Evolutionary conservation across 2,113 vertebrate genomes (phyloP), one percentile per base, ranked within the genome.

Genomic region (Syngnathoides biaculeatus): DNA sequence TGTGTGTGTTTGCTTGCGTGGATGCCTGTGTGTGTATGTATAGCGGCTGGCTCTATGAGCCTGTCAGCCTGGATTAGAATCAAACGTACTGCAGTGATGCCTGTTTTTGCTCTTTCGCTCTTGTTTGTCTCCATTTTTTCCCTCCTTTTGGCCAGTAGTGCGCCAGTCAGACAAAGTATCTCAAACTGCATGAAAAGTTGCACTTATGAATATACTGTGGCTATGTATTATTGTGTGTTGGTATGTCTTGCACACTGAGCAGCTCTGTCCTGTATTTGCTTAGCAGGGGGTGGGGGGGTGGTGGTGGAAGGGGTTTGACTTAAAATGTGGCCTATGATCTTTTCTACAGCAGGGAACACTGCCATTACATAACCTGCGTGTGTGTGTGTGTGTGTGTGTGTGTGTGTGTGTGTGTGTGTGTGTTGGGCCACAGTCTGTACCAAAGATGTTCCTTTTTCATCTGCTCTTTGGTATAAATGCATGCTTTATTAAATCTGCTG

Each of bases 61-160:
- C 84, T 89, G 91, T 91, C 90, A 89, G 86, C 78, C 86, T 88
- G 89, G 83, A 91, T 91, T 90, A 90, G 73, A 81, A 84, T 92
- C 89, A 90, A 84, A 79, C 79, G 69, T 83, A 84, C 87, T 90
- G 90, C 91, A 88, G 86, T 67, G 64, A 82, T 80, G 78, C 81
- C 57, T 72, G 14, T 10, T 71, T 53, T 72, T 47, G 64, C 17
- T 66, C 59, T 45, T 47, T 72, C 64, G 57, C 27, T 62, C 47
- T 69, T 56, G 9, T 72, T 30, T 65, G 56, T 55, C 22, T 60
- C 24, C 19, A 45, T 43, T 10, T 53, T 62, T 50, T 58, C 62
- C 64, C 14, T 47, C 22, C 47, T 62, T 42, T 64, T 57, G 26
- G 15, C 26, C 55, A 48, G 45, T 17, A 48, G 45, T 15, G 17